Base-by-base conservation (phyloP, 2,888 invertebrate genomes). In the Fragum sueziense region DNA sequence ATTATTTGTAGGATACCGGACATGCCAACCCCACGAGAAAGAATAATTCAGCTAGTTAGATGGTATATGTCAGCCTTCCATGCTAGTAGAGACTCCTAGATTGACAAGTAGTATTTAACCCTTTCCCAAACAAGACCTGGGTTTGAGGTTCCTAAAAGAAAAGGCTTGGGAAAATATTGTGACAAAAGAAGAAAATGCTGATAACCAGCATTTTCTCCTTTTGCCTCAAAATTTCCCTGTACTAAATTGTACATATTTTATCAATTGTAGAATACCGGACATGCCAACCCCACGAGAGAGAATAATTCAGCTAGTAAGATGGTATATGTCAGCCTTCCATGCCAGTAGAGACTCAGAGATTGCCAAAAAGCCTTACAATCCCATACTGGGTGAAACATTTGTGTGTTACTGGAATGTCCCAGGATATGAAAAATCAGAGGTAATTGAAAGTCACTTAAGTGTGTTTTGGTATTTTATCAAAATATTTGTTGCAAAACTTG, bases 31-130 rank as follows among this genome's bases (percentile, higher is more conserved):
- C 96, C 98, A 0, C 95, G 95, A 84, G 98, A 98, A 79, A 95
- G 99, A 76, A 98, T 99, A 96, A 95, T 99, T 31, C 98, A 98
- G 94, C 97, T 98, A 41, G 96, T 98, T 0, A 95, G 96, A 86
- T 99, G 99, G 98, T 99, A 99, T 94, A 94, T 99, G 89, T 98
- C 98, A 88, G 98, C 99, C 76, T 99, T 98, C 94, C 99, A 99
- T 94, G 99, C 99, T 2, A 99, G 99, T 0, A 95, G 99, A 84
- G 98, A 98, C 93, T 97, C 97, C n/a, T n/a, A 37, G 37, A 37
- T 37, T 37, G 37, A 37, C 37, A 9, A n/a, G 37, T 37, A 14
- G 37, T 14, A 9, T 9, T 37, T 37, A 37, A 37, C 37, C 37
- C 37, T 37, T 37, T 37, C 37, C 37, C n/a, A n/a, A n/a, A n/a